A percentile compares a stretch with the other conserved stretches of the same genome.
phyloP scores from a whole-genome alignment of 2,113 vertebrate genomes.

The Synchiropus splendidus region DNA sequence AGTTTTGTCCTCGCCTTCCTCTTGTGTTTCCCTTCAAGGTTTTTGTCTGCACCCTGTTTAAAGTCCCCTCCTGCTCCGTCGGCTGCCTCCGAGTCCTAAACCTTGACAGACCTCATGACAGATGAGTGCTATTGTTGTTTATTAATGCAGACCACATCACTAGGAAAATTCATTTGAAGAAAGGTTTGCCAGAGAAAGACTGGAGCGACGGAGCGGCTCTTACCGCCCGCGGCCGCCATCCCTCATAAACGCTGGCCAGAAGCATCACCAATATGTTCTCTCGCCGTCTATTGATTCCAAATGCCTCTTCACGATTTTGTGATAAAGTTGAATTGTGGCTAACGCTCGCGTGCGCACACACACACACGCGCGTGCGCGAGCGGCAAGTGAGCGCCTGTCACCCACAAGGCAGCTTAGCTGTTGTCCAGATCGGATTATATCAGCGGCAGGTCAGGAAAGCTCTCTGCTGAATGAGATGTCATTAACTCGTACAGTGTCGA shows the following conservation, averaged over 20 bases:
- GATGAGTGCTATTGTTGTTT: no score
- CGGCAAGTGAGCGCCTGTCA: constrained; percentile 31
- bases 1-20: no score
- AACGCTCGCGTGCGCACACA: not conserved
- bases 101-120: no score
- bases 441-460: constrained; percentile 22
- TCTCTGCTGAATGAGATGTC: constrained; percentile 5
- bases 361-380: no score
- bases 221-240: constrained; percentile 8
- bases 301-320: no score
- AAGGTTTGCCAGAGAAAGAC: not conserved
- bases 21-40: no score
- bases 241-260: constrained; percentile 24
- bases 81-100: no score
- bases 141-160: no score
- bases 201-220: constrained; percentile 10
- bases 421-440: constrained; percentile 30
- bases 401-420: constrained; percentile 35
- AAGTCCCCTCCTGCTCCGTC: no score
- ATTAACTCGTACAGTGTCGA: not conserved
- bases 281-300: constrained; percentile 41
- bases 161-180: no score
- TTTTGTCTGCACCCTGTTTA: no score
- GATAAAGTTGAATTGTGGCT: no score
- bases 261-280: constrained; percentile 21